Evolutionary conservation across 2,888 invertebrate genomes (phyloP), one percentile per base, ranked within the genome.

Genomic region (Pyrochroa serraticornis): DNA sequence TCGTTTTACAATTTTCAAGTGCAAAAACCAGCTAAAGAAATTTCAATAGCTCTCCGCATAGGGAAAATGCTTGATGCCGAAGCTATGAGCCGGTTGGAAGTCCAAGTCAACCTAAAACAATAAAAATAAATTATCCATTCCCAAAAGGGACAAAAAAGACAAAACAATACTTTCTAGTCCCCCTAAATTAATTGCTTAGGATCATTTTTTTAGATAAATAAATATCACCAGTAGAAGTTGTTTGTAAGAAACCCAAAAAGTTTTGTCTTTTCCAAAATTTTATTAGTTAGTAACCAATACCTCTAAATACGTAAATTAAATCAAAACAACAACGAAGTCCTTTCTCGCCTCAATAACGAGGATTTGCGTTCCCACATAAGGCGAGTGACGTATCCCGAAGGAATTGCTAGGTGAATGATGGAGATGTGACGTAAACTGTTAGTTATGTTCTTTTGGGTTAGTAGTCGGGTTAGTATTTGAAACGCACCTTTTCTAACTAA

Each of bases 61-160:
- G 10, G 87, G 90, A n/a, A 93, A 93, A 79, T 93, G 93, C 77
- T 89, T 90, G 71, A 94, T 93, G 65, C 93, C 93, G 73, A 93
- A 93, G 62, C 91, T 91, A 71, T 88, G 88, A 34, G 88, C 84
- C 55, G 87, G 87, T 64, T 85, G 82, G 67, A 83, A 80, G 64
- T 87, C 86, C 60, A 88, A 82, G 66, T 82, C 81, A 48, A 87
- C 84, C 89, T 90, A 75, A 60, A 81, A 73, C 34, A 39, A 50
- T 10, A 14, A 48, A 9, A 2, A 12, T 32, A 22, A 12, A 9
- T 43, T 32, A 44, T 9, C 38, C 33, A 8, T 9, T 3, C 39
- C 6, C 13, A 38, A 41, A 3, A 6, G 12, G 30, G 35, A 37
- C 3, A 39, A 49, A 10, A n/a, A 43, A 46, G 8, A 34, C n/a